A percentile compares a stretch with the other conserved stretches of the same genome.
Conservation (phyloP, 2,888 invertebrate genomes). For the Stenichneumon culpator region DNA sequence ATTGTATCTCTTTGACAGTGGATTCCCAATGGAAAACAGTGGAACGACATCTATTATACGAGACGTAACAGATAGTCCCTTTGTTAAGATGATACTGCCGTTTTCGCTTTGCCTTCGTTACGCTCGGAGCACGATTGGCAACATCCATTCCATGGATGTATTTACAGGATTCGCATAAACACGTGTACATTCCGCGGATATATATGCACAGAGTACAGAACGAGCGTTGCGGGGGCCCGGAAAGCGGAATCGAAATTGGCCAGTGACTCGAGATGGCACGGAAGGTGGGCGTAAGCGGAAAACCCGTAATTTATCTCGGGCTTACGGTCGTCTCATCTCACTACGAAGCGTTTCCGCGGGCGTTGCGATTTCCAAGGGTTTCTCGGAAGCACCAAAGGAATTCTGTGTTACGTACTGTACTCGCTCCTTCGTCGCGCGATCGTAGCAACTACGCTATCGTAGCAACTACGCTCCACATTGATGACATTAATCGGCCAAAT, state of each 20-base stretch:
- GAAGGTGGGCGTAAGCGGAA: slow-evolving; percentile 72
- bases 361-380: slow-evolving; percentile 62
- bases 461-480: not conserved
- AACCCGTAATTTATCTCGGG: slow-evolving; percentile 71
- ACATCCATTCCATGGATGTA: not conserved
- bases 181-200: not conserved
- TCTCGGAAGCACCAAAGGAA: slow-evolving; percentile 38
- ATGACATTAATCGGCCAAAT: not conserved
- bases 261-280: slow-evolving; percentile 67
- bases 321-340: slow-evolving; percentile 65
- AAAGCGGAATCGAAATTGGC: slow-evolving; percentile 66
- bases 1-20: not conserved
- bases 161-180: not conserved
- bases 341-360: slow-evolving; percentile 62
- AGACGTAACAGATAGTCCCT: not conserved
- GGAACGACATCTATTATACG: not conserved
- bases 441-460: slow-evolving; percentile 18
- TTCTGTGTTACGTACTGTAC: slow-evolving; percentile 19
- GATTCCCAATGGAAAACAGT: not conserved
- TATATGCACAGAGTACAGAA: not conserved
- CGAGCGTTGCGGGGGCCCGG: not conserved
- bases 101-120: slow-evolving; percentile 14
- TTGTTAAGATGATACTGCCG: slow-evolving; percentile 7
- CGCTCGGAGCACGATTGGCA: not conserved
- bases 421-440: slow-evolving; percentile 41